Conservation (phyloP, 2,113 vertebrate genomes). For the Odocoileus virginianus region DNA sequence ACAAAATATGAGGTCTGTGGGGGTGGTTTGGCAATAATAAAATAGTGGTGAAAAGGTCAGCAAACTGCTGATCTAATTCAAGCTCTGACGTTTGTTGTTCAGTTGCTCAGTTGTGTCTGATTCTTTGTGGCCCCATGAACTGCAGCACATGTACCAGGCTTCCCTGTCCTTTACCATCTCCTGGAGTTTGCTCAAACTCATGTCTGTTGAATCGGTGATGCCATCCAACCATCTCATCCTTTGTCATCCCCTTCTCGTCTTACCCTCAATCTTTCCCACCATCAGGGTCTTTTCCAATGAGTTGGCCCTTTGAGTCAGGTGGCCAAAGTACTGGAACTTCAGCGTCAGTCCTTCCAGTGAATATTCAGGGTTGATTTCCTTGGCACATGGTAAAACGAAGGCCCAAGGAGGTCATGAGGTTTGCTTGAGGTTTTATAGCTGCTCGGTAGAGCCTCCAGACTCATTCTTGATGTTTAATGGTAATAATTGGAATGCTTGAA, state of each 20-base stretch:
- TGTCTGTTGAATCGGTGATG: background rate
- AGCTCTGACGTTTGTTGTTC: background rate
- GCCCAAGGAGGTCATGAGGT: background rate
- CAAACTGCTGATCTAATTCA: background rate
- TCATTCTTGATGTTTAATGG: background rate
- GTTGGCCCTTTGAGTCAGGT: background rate
- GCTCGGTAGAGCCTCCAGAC: background rate
- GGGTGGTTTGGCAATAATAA: conserved; percentile 27
- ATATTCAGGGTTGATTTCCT: background rate
- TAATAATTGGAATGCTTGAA: background rate
- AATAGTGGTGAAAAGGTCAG: background rate
- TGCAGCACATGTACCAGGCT: background rate
- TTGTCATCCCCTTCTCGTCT: background rate
- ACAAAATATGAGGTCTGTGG: background rate
- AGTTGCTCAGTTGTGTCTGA: background rate
- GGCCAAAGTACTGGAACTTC: background rate
- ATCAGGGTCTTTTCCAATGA: background rate
- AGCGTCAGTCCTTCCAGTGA: background rate
- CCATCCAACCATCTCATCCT: background rate
- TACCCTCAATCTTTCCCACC: background rate
- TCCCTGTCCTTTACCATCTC: background rate
- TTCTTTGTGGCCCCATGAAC: background rate
- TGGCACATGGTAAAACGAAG: background rate
- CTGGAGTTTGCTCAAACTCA: background rate
- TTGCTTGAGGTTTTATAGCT: background rate